Base-by-base conservation (phyloP, 2,888 invertebrate species). In the Ormyrus rosae region DNA sequence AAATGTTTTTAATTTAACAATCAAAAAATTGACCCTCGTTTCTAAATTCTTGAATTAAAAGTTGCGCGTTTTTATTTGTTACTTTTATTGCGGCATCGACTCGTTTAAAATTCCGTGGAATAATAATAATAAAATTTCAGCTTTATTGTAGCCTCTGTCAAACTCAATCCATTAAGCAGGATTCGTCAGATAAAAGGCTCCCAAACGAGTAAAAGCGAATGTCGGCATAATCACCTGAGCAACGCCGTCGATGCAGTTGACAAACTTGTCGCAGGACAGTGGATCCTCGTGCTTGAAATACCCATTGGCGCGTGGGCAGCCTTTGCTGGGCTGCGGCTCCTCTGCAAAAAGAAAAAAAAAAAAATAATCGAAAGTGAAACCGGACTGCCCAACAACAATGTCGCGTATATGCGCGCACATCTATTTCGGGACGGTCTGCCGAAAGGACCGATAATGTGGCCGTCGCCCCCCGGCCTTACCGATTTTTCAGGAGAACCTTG, bases 291-390 rank as follows among this genome's bases (percentile, higher is more conserved):
- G 95, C 69, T 93, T 93, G 92, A 94, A 96, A 90, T 94, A 95
- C 75, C 96, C 96, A 87, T 96, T 96, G 60, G 95, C 94, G 81
- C 96, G 92, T 3, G 95, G 95, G 88, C 96, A 96, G 72, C 94
- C 95, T 85, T 94, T 93, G 34, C 93, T 92, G 2, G 95, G 93
- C 85, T 95, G 93, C 0, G 96, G 93, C 83, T 95, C 94, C 93
- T 96, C 96, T 96, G 92, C 68, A 91, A 91, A 58, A 4, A 58
- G 55, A n/a, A 46, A 13, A 64, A 63, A 50, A 50, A 67, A 67
- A 53, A 0, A 53, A 9, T 61, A 8, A 45, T 10, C 50, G 64
- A 77, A 77, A 77, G 70, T 70, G 50, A 69, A 53, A 19, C 45
- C 48, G 13, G 7, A 34, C 34, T 1, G 9, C 11, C 3, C 55